A percentile compares a stretch with the other conserved stretches of the same genome.
Conservation (phyloP, 2,113 vertebrate genomes). For the Oreochromis aureus region DNA sequence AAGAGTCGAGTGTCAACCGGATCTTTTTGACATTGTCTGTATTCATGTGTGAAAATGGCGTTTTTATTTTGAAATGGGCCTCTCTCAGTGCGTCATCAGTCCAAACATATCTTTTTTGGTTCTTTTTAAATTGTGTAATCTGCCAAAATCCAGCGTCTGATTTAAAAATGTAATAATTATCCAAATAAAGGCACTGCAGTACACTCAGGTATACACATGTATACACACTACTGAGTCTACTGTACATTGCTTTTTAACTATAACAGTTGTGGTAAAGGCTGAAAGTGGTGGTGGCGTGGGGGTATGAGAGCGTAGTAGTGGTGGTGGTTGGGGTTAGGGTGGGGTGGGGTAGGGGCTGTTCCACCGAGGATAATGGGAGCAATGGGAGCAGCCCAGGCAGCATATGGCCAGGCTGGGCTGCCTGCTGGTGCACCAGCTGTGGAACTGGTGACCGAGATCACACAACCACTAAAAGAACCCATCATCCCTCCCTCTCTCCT, state of each 20-base stretch:
- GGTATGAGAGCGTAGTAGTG: neutral
- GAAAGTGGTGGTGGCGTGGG: neutral
- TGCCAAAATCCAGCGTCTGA: neutral
- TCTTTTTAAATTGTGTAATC: neutral
- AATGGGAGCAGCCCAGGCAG: constrained; percentile 83
- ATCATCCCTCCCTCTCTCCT: constrained; percentile 51
- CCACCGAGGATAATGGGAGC: constrained; percentile 84
- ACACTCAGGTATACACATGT: neutral
- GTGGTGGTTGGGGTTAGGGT: neutral
- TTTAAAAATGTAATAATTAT: neutral
- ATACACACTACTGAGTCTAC: neutral
- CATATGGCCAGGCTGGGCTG: constrained; percentile 86
- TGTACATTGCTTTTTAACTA: neutral
- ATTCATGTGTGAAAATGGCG: fast-evolving
- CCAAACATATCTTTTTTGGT: neutral
- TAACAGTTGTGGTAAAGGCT: neutral
- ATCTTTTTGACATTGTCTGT: fast-evolving
- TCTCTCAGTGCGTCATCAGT: neutral
- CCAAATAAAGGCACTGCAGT: fast-evolving
- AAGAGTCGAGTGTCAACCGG: fast-evolving
- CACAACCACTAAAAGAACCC: constrained; percentile 73
- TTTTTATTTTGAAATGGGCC: fast-evolving
- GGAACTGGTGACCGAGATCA: constrained; percentile 82
- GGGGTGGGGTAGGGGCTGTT: constrained; percentile 40
- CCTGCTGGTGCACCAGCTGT: constrained; percentile 92